phyloP scores from a whole-genome alignment of 2,888 invertebrate species.

The Aphodius sticticus region DNA sequence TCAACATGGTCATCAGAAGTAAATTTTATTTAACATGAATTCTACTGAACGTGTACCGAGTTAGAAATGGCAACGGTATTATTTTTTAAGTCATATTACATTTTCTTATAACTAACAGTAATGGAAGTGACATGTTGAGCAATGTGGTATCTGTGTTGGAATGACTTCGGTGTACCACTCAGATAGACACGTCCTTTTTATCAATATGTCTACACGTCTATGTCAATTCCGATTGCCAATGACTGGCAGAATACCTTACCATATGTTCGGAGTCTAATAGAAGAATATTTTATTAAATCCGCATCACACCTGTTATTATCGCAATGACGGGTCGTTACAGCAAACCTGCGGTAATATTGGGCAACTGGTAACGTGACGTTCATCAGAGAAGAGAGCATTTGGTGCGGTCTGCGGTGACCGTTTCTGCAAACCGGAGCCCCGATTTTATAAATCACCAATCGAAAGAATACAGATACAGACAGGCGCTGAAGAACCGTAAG shows the following conservation, averaged over 20 bases:
- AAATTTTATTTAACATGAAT: not conserved
- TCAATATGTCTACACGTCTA: conserved; percentile 4
- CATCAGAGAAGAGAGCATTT: not conserved
- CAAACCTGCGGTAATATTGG: not conserved
- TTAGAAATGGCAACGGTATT: not conserved
- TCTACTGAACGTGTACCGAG: not conserved
- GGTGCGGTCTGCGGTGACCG: not conserved
- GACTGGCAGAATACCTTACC: not conserved
- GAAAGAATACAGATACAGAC: conserved; percentile 4
- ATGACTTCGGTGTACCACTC: not conserved
- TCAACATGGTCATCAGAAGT: too few species aligned
- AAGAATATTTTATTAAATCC: not conserved
- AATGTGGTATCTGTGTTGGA: not conserved
- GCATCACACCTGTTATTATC: not conserved
- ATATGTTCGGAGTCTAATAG: not conserved
- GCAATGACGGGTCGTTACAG: not conserved
- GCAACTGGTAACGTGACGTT: not conserved
- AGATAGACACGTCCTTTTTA: not conserved
- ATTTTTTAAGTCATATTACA: not conserved
- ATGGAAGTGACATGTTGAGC: not conserved
- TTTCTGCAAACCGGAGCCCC: not conserved
- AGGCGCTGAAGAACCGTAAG: conserved; percentile 23
- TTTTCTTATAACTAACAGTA: not conserved
- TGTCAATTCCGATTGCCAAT: not conserved
- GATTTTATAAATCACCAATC: not conserved